phyloP scores from a whole-genome alignment of 2,113 vertebrate species.

The Alouatta palliata region DNA sequence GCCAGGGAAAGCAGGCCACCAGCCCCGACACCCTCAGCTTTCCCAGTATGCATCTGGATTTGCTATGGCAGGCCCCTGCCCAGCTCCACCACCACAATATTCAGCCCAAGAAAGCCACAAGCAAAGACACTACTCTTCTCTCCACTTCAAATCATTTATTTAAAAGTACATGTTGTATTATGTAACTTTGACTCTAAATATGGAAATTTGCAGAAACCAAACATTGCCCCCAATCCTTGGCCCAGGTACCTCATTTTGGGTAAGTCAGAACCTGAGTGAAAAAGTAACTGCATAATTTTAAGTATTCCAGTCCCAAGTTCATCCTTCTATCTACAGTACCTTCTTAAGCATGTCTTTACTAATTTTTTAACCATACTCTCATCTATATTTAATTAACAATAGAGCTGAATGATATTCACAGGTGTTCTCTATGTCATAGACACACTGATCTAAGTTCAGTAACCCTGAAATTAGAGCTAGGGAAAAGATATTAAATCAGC shows the following conservation, averaged over 20 bases:
- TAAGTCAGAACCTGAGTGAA: neutral
- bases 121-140: neutral
- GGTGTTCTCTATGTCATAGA: neutral
- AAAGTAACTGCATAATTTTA: neutral
- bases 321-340: neutral
- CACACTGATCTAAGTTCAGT: neutral
- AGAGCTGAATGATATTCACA: neutral
- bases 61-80: neutral
- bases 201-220: neutral
- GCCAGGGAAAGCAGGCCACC: neutral
- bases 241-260: neutral
- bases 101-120: neutral
- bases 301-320: neutral
- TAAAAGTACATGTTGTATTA: neutral
- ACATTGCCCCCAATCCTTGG: neutral
- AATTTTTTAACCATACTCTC: neutral
- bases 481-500: neutral
- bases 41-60: neutral
- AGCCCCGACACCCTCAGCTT: neutral
- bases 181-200: neutral
- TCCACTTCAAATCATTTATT: slow-evolving; percentile 1
- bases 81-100: neutral
- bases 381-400: neutral
- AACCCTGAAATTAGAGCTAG: neutral
- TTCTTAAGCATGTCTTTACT: neutral